Percentiles rank a stretch among this genome's conserved stretches.
Conservation (phyloP, 2,797 vertebrate genomes). For the Siniperca undulata region DNA sequence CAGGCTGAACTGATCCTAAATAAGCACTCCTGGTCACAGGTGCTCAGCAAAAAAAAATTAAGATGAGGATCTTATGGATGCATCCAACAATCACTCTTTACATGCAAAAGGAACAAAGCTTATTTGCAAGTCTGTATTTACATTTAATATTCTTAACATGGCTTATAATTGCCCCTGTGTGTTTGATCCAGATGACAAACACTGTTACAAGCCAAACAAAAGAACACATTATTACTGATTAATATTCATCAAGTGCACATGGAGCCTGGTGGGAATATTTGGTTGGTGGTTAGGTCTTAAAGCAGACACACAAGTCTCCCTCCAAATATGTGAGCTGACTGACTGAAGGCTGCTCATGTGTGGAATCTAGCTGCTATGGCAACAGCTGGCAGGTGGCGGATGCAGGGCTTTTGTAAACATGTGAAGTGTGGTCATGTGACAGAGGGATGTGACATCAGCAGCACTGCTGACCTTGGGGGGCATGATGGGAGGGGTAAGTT, state of each 20-base stretch:
- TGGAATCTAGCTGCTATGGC: slow-evolving; percentile 81
- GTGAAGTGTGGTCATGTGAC: slow-evolving; percentile 69
- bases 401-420: slow-evolving; percentile 71
- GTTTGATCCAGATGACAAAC: slow-evolving; percentile 18
- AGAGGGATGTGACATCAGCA: slow-evolving; percentile 60
- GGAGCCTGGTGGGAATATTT: slow-evolving; percentile 30
- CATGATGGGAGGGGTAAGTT: slow-evolving; percentile 16
- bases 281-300: slow-evolving; percentile 22
- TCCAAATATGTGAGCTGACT: slow-evolving; percentile 56
- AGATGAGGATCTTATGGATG: background rate
- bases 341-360: slow-evolving; percentile 62
- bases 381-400: slow-evolving; percentile 75
- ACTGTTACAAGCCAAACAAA: slow-evolving; percentile 19
- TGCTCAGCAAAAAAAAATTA: background rate
- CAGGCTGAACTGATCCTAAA: slow-evolving; percentile 31
- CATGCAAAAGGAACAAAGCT: background rate
- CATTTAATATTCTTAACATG: slow-evolving; percentile 12
- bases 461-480: slow-evolving; percentile 55
- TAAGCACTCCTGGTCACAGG: background rate
- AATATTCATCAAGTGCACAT: slow-evolving; percentile 15
- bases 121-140: background rate
- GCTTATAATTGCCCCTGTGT: background rate
- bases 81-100: background rate
- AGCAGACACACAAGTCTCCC: slow-evolving; percentile 30
- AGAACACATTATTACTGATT: slow-evolving; percentile 15